Evolutionary conservation across 2,888 invertebrate genomes (phyloP).

Genomic region (Amblyjoppa fuscipennis): DNA sequence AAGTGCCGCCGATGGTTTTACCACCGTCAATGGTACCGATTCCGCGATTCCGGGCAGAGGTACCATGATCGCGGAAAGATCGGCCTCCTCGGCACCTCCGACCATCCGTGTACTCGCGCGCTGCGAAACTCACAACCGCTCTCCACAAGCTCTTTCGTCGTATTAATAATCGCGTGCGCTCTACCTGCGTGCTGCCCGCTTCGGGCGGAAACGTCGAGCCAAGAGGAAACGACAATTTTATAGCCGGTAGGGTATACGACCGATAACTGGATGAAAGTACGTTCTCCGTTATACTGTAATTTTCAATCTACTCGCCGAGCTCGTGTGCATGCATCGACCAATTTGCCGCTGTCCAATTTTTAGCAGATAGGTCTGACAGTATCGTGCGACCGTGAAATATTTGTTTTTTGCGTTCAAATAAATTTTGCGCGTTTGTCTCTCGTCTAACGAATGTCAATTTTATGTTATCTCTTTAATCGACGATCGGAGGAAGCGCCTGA

Average conservation of each 20-base stretch:
- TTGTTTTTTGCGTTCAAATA: neutral
- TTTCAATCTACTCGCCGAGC: neutral
- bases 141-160: slow-evolving; percentile 19
- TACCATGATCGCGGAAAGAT: slow-evolving; percentile 9
- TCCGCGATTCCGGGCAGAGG: neutral
- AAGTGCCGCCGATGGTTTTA: slow-evolving; percentile 26
- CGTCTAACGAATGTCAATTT: neutral
- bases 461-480: neutral
- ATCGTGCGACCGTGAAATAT: neutral
- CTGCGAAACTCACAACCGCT: neutral
- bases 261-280: slow-evolving; percentile 36
- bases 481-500: neutral
- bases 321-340: neutral
- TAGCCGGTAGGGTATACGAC: slow-evolving; percentile 12
- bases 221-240: slow-evolving; percentile 47
- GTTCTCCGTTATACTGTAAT: slow-evolving; percentile 7
- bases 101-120: neutral
- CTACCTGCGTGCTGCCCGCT: slow-evolving; percentile 17
- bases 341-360: neutral
- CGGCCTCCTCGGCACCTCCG: slow-evolving; percentile 17
- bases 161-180: slow-evolving; percentile 50
- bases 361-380: neutral
- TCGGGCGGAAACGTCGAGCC: slow-evolving; percentile 29
- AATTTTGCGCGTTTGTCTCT: neutral
- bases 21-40: slow-evolving; percentile 10